Evolutionary conservation across 2,113 vertebrate species (phyloP), one percentile per base, ranked within the genome.

Genomic region (Prunella fulvescens): DNA sequence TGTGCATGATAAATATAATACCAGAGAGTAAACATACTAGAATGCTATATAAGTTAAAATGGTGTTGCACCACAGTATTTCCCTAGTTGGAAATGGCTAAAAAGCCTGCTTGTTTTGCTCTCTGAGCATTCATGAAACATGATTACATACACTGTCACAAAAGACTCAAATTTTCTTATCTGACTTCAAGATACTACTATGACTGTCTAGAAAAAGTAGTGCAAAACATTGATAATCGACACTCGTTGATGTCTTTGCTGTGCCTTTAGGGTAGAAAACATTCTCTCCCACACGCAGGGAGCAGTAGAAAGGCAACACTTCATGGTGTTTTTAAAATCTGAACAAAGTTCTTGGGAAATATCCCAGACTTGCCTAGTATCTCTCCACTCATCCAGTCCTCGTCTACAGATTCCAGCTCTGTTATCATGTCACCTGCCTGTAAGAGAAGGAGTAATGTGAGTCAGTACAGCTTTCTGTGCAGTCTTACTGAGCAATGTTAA

Each of bases 341-440:
- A 50, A 99, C 92, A 35, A 99, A 99, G 97, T 98, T 99, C 97
- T 98, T 99, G 58, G 99, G 99, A 88, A 99, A 99, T 80, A 99
- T 97, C 37, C 98, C 99, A 78, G 97, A 97, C 92, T 95, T 98
- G 17, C 98, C 99, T 86, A 97, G 96, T 57, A 99, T 93, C 42
- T 99, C 98, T 82, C 98, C 99, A 56, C 98, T 96, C 98, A 99
- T 98, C 99, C 99, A 99, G 89, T 99, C 99, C 6, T 98, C 94
- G 24, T 99, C 98, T 13, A 99, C 73, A 23, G 97, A 87, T 97
- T 99, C 98, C 94, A 99, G 90, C 79, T 97, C 97, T 65, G 98
- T 98, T 92, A 99, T 95, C 28, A 97, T 78, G 69, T 99, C 99
- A 39, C 99, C 99, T 57, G 95, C 98, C 99, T 99, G 98, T 26